Percentiles rank a stretch among this genome's conserved stretches.
Evolutionary conservation across 2,797 vertebrate species (phyloP).

Genomic region (Xyrichtys novacula): DNA sequence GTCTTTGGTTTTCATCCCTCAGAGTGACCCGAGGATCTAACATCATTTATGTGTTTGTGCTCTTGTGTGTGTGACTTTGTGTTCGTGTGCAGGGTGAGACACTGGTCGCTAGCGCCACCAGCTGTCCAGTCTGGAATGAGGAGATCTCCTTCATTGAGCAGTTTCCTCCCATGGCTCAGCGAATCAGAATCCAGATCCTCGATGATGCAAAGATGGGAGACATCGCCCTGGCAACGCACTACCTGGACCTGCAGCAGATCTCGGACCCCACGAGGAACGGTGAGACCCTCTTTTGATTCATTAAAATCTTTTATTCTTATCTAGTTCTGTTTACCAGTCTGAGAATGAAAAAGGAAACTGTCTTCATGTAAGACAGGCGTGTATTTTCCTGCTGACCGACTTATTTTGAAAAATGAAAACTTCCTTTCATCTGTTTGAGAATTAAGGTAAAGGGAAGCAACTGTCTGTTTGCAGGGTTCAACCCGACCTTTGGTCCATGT

Average conservation of each 20-base stretch:
- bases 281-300: conserved; percentile 44
- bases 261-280: conserved; percentile 91
- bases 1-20: too few species aligned
- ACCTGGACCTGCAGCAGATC: conserved; percentile 92
- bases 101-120: conserved; percentile 85
- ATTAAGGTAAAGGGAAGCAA: neutral
- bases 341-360: neutral
- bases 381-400: too few species aligned
- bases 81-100: conserved; percentile 89
- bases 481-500: conserved; percentile 92
- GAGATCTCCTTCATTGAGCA: conserved; percentile 95
- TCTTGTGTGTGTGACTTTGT: conserved; percentile 11
- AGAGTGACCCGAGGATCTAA: too few species aligned
- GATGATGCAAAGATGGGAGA: conserved; percentile 91
- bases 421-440: neutral
- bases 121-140: conserved; percentile 91
- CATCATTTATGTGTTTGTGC: neutral
- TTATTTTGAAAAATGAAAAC: too few species aligned
- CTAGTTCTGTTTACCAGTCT: neutral
- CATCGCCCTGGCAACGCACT: conserved; percentile 91
- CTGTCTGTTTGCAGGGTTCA: conserved; percentile 84
- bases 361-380: too few species aligned
- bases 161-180: conserved; percentile 91
- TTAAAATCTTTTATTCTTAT: too few species aligned
- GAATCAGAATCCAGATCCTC: conserved; percentile 91